A percentile compares a stretch with the other conserved stretches of the same genome.
Conservation (phyloP, 2,797 vertebrate species). For the Myotis planiceps region DNA sequence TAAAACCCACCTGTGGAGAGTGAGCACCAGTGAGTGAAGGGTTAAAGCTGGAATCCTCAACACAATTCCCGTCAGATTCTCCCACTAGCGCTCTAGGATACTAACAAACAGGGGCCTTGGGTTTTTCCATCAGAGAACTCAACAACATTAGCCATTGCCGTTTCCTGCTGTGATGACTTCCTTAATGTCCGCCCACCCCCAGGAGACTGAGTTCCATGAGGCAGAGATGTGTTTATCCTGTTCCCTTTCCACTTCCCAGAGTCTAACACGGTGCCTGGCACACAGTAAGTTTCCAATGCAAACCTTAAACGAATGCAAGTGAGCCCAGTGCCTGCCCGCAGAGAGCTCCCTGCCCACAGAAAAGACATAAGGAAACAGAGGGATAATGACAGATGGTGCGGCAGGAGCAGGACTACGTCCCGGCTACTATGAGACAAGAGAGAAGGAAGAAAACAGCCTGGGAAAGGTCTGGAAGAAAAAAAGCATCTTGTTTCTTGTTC, state of each 20-base stretch:
- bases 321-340: neutral
- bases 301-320: neutral
- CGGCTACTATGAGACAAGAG: rapidly evolving
- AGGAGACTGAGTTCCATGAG: neutral
- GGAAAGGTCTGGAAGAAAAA: neutral
- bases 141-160: neutral
- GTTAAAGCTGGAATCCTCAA: neutral
- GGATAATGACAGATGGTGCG: rapidly evolving
- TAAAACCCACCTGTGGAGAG: neutral
- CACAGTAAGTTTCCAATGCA: neutral
- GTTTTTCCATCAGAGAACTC: neutral
- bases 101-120: neutral
- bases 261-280: neutral
- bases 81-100: neutral
- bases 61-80: neutral
- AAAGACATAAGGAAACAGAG: neutral
- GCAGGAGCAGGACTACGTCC: neutral
- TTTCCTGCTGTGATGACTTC: neutral
- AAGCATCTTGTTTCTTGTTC: neutral
- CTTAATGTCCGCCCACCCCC: neutral
- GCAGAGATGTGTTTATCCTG: neutral
- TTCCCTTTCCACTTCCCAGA: neutral
- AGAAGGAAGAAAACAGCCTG: neutral
- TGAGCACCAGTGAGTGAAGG: neutral
- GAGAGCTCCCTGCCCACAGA: no score